Conservation (phyloP, 2,113 vertebrate genomes). For the Oreotrochilus melanogaster region DNA sequence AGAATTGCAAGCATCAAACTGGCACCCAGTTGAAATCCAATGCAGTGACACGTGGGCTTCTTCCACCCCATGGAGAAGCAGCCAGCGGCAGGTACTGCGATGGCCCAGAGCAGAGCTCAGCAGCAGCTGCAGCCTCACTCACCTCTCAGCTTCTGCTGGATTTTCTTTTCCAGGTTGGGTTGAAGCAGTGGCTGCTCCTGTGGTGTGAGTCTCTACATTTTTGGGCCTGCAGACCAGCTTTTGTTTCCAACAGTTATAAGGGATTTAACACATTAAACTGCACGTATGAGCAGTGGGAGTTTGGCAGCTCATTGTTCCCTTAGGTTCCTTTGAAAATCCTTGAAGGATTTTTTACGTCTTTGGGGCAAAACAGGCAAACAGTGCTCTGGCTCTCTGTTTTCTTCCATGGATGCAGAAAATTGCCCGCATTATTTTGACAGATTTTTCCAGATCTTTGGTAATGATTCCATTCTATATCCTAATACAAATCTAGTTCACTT, state of each 20-base stretch:
- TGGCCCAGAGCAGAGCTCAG: not conserved
- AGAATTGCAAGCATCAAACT: conserved; percentile 68
- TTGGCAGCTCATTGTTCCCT: not conserved
- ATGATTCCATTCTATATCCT: not conserved
- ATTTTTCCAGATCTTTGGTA: not conserved
- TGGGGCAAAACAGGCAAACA: not conserved
- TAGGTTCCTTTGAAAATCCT: not conserved
- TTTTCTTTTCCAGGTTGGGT: not conserved
- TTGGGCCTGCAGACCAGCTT: not conserved
- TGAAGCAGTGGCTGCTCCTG: not conserved
- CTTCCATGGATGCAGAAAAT: not conserved
- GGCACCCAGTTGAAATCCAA: conserved; percentile 65
- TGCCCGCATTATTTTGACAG: not conserved
- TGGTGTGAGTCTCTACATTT: not conserved
- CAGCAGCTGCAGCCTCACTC: conserved; percentile 1
- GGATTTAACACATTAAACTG: not conserved
- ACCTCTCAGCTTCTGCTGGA: not conserved
- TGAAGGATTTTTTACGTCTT: not conserved
- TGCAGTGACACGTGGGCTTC: conserved; percentile 45
- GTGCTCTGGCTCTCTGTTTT: not conserved
- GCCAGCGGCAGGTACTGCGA: conserved; percentile 68
- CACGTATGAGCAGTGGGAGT: not conserved
- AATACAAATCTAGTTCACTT: not conserved
- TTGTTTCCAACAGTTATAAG: not conserved
- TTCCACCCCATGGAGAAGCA: conserved; percentile 59